These are phyloP conservation scores for Mellilla xanthometata DNA, from an alignment of 2,888 invertebrate species.

Conservation along the genomic window DNA sequence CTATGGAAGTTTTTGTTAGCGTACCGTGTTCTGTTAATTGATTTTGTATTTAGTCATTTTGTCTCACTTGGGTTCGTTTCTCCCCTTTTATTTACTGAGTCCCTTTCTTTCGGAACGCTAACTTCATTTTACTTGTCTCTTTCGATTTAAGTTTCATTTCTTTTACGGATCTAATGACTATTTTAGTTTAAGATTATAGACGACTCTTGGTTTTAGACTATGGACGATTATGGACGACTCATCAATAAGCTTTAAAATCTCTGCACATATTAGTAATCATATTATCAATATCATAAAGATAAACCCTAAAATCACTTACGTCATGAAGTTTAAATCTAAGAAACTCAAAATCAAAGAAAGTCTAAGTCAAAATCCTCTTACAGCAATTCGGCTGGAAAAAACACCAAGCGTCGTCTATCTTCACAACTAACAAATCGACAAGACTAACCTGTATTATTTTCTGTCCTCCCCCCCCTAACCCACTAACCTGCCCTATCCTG, in stretches of 20 bases:
- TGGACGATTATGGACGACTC: too few species aligned
- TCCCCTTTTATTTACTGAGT: slow-evolving; percentile 14
- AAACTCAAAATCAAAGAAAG: not conserved
- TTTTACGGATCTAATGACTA: not conserved
- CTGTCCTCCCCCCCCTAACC: slow-evolving; percentile 54
- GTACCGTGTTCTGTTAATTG: slow-evolving; percentile 56
- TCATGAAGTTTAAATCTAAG: too few species aligned
- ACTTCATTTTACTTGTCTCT: slow-evolving; percentile 22
- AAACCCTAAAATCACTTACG: too few species aligned
- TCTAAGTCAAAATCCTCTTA: too few species aligned
- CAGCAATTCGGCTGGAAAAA: not conserved
- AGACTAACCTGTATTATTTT: slow-evolving; percentile 72
- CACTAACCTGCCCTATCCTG: slow-evolving; percentile 77
- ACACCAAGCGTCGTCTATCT: slow-evolving; percentile 41
- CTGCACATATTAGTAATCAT: not conserved
- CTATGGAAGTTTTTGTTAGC: slow-evolving; percentile 49
- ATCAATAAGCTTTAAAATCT: too few species aligned
- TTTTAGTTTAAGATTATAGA: slow-evolving; percentile 34
- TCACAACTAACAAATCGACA: slow-evolving; percentile 48
- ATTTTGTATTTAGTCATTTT: slow-evolving; percentile 43
- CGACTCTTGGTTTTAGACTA: slow-evolving; percentile 42
- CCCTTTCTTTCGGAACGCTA: not conserved
- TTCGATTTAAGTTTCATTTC: slow-evolving; percentile 23
- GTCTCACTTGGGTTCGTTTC: slow-evolving; percentile 8
- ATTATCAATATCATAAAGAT: not conserved